Conservation (phyloP, 2,113 vertebrate species). For the Clinocottus analis region DNA sequence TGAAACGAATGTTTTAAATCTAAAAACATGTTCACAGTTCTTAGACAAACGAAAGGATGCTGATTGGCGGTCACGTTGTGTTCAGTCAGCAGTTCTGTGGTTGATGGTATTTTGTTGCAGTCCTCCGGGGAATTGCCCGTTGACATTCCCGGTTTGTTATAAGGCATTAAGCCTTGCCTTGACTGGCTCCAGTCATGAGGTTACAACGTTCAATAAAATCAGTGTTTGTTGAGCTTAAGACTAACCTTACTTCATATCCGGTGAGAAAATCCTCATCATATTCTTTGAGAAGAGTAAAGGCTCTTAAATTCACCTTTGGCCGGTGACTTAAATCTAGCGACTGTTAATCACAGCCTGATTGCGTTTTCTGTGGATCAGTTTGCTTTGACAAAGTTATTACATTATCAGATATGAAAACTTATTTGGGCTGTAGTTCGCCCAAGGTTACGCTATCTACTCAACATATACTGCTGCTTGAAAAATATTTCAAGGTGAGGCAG, state of each 20-base stretch:
- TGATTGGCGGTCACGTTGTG: not conserved
- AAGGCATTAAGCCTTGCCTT: slow-evolving; percentile 25
- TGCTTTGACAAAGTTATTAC: slow-evolving; percentile 55
- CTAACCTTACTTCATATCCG: slow-evolving; percentile 18
- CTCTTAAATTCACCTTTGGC: slow-evolving; percentile 30
- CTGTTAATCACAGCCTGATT: slow-evolving; percentile 58
- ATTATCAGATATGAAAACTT: slow-evolving; percentile 61
- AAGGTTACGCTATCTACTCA: slow-evolving; percentile 56
- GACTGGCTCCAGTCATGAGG: slow-evolving; percentile 28
- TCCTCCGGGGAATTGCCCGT: slow-evolving; percentile 23
- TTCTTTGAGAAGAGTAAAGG: slow-evolving; percentile 6
- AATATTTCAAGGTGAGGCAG: slow-evolving; percentile 65
- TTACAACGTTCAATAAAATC: slow-evolving; percentile 46
- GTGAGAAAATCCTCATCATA: slow-evolving; percentile 17
- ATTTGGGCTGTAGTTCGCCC: slow-evolving; percentile 35
- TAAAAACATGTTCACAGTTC: not conserved
- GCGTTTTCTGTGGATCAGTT: slow-evolving; percentile 36
- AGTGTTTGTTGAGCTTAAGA: slow-evolving; percentile 39
- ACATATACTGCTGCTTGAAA: slow-evolving; percentile 32
- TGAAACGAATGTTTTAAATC: not conserved
- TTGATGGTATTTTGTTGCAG: slow-evolving; percentile 8
- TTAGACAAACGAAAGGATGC: slow-evolving; percentile 17
- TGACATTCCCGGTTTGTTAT: slow-evolving; percentile 41
- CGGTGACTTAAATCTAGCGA: slow-evolving; percentile 43
- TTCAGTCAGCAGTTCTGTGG: slow-evolving; percentile 36